phyloP scores from a whole-genome alignment of 2,113 vertebrate genomes.

The rabbit (Oryctolagus cuniculus) region DNA sequence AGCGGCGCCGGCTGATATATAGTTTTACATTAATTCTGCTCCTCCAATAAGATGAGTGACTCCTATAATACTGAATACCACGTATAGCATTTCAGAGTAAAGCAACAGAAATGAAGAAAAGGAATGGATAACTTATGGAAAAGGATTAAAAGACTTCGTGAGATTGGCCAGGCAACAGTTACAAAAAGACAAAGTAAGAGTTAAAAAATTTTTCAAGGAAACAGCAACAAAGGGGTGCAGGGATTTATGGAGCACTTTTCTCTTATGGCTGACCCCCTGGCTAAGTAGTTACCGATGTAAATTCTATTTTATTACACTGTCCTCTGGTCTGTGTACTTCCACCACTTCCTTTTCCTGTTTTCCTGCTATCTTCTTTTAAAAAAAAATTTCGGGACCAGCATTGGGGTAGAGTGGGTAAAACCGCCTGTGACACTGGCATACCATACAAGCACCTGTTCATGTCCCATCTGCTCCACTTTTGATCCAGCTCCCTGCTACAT shows the following conservation, averaged over 20 bases:
- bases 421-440: too few relatives aligned
- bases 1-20: too few relatives aligned
- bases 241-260: not conserved
- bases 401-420: too few relatives aligned
- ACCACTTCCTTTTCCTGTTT: not conserved
- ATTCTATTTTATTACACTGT: not conserved
- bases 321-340: not conserved
- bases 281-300: not conserved
- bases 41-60: not conserved
- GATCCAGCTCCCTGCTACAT: too few relatives aligned
- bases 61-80: not conserved
- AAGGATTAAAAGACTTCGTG: not conserved
- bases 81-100: slow-evolving; percentile 26
- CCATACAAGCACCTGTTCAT: too few relatives aligned
- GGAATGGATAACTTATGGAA: not conserved
- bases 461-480: too few relatives aligned
- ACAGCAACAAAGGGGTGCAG: not conserved
- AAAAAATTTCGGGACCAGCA: too few relatives aligned
- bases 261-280: not conserved
- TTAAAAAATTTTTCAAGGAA: not conserved
- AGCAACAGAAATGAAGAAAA: slow-evolving; percentile 28
- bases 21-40: slow-evolving; percentile 23
- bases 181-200: not conserved
- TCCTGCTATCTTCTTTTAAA: not conserved
- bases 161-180: not conserved